Evolutionary conservation across 2,888 invertebrate species (phyloP), one percentile per base, ranked within the genome.

Genomic region (Syrphus vitripennis): DNA sequence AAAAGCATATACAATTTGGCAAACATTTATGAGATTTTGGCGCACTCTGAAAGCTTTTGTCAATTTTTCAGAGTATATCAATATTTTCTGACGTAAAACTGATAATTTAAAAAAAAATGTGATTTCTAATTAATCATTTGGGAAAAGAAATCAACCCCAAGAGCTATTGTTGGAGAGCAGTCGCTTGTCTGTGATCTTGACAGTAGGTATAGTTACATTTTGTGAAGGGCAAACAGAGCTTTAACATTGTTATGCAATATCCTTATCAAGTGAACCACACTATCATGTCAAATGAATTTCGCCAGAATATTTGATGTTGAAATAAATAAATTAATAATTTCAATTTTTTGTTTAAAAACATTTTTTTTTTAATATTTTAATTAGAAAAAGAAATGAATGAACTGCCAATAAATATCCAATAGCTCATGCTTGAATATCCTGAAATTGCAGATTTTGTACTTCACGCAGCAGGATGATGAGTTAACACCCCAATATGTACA

Each of bases 11-110:
- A 55, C 12, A 57, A 34, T 19, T 67, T 74, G 74, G 74, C 63
- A 70, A 78, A 37, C 24, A 74, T 77, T 78, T 69, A n/a, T n/a
- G 19, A 24, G 10, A 7, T 5, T 55, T 37, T 37, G 59, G 21
- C 21, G 21, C 45, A 34, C 55, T n/a, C n/a, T 53, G 75, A 75
- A 75, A 86, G 81, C 77, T 81, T 84, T 57, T 59, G 31, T 53
- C 37, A 29, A 29, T 45, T 31, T 10, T 34, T 45, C 16, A 55
- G 26, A 5, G 1, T 59, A 9, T 34, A 37, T 57, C 65, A 37
- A 65, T 67, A 67, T n/a, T 80, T 65, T 76, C 45, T 76, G 50
- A 67, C 45, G 79, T 7, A 63, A 53, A 55, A 19, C 19, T 48
- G 21, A 72, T 57, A 21, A 21, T 24, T 31, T 16, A 7, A 55